Percentiles rank a stretch among this genome's conserved stretches.
phyloP scores from a whole-genome alignment of 2,797 vertebrate species.

The Meriones psammophilus region DNA sequence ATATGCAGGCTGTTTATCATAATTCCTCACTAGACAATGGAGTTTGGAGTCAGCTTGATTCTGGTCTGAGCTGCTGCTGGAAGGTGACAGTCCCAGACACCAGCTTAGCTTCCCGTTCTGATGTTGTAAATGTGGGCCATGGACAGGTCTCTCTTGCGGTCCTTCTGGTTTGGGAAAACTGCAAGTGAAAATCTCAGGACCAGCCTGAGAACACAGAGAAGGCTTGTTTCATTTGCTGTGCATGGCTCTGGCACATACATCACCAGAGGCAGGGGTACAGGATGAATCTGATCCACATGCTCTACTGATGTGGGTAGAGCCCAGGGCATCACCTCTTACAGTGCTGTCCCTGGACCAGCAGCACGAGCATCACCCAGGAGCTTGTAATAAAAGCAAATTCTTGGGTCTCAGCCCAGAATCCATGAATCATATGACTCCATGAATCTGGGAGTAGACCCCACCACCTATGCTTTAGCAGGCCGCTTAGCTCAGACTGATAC shows the following conservation, averaged over 20 bases:
- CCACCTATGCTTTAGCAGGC: neutral
- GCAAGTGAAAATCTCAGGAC: constrained; percentile 60
- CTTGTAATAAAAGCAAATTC: neutral
- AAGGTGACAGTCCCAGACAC: constrained; percentile 37
- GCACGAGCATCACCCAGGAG: neutral
- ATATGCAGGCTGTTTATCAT: neutral
- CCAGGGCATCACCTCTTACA: neutral
- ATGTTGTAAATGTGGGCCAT: constrained; percentile 1
- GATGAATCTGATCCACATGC: neutral
- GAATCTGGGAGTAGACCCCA: neutral
- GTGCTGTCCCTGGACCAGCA: neutral
- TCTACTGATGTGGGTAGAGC: neutral
- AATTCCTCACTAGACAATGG: neutral
- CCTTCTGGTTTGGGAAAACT: neutral
- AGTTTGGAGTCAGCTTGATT: neutral
- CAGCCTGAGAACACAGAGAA: neutral
- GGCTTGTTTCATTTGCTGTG: neutral
- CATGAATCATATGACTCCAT: neutral
- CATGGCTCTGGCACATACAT: neutral
- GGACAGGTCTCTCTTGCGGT: neutral
- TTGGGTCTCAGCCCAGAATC: neutral
- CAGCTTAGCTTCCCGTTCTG: constrained; percentile 45
- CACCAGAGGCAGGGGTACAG: neutral
- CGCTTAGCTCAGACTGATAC: neutral
- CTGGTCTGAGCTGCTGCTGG: constrained; percentile 30